These are phyloP conservation scores for Ictalurus furcatus DNA, from an alignment of 2,113 vertebrate genomes.

Conservation along the genomic window DNA sequence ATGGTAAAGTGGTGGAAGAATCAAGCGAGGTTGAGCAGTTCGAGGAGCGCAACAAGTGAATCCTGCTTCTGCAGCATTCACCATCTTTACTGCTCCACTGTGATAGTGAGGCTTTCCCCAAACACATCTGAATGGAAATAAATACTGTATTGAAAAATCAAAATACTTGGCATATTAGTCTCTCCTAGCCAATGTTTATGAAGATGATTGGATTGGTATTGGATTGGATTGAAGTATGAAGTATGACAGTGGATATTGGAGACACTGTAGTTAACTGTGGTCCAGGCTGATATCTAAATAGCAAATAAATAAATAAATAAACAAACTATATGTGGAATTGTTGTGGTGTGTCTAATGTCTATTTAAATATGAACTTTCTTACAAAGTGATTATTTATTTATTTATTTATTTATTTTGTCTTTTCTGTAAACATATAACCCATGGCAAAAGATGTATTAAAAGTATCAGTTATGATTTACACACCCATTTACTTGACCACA, in stretches of 20 bases:
- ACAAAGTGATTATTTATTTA: background rate
- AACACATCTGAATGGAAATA: background rate
- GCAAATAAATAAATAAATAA: background rate
- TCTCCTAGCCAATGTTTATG: background rate
- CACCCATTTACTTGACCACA: background rate
- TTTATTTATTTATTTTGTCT: background rate
- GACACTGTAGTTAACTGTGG: background rate
- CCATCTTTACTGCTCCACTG: background rate
- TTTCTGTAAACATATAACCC: background rate
- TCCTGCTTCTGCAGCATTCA: background rate
- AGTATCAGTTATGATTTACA: background rate
- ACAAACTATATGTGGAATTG: slow-evolving; percentile 23
- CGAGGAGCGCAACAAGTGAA: slow-evolving; percentile 74
- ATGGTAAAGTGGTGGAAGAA: slow-evolving; percentile 77
- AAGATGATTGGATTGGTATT: background rate
- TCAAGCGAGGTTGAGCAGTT: slow-evolving; percentile 78
- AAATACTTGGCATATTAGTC: background rate
- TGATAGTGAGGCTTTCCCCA: background rate
- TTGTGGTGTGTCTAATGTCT: slow-evolving; percentile 20
- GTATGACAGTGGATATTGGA: background rate
- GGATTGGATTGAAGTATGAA: background rate
- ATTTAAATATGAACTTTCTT: background rate
- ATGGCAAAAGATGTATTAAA: background rate
- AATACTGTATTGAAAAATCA: background rate
- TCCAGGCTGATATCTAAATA: background rate